Percentiles rank a stretch among this genome's conserved stretches.
Evolutionary conservation across 2,888 invertebrate species (phyloP).

Genomic region (Mimachlamys varia): DNA sequence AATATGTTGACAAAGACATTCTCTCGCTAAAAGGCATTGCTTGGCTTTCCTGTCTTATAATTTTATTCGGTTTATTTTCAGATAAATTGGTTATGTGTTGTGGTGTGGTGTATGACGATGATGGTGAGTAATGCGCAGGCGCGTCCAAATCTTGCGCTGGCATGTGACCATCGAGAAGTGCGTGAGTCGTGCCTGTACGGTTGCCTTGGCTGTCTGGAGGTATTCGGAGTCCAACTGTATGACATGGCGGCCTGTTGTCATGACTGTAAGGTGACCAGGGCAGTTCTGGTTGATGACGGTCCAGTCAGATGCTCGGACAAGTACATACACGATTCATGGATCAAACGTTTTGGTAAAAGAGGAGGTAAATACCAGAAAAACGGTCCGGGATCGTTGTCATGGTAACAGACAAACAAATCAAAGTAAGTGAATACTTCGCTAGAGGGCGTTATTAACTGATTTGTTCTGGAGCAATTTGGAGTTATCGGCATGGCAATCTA

Average conservation of each 20-base stretch:
- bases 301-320: conserved; percentile 63
- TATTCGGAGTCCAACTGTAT: conserved; percentile 65
- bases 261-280: conserved; percentile 60
- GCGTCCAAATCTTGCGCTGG: conserved; percentile 39
- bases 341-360: conserved; percentile 59
- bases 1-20: too few relatives aligned
- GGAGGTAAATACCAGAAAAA: not conserved
- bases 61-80: not conserved
- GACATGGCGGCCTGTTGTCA: conserved; percentile 69
- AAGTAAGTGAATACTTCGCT: not conserved
- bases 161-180: conserved; percentile 64
- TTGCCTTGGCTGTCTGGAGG: conserved; percentile 65
- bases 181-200: conserved; percentile 63
- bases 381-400: not conserved
- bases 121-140: conserved; percentile 31
- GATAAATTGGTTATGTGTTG: not conserved
- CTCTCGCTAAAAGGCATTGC: too few relatives aligned
- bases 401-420: not conserved
- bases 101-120: not conserved
- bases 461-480: not conserved
- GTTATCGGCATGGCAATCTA: not conserved
- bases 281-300: conserved; percentile 63
- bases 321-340: conserved; percentile 62
- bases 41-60: not conserved
- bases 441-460: not conserved